Evolutionary conservation across 2,113 vertebrate species (phyloP).

Genomic region (Oriolus oriolus): DNA sequence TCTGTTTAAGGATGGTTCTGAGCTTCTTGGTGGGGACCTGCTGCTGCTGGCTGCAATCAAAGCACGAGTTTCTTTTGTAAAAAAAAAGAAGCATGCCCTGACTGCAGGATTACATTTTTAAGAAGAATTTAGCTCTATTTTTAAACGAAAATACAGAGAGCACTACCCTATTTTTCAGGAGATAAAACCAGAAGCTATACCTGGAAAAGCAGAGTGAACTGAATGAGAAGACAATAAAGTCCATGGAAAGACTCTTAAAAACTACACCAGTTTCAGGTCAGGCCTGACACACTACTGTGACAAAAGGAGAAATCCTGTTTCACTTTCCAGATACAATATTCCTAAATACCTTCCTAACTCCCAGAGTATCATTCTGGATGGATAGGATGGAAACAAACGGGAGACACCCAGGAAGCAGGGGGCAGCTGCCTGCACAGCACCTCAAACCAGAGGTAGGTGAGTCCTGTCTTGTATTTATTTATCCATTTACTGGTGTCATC

Average conservation of each 20-base stretch:
- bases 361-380: background rate
- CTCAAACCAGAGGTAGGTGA: background rate
- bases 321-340: background rate
- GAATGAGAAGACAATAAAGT: background rate
- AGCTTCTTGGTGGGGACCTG: background rate
- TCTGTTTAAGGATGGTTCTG: background rate
- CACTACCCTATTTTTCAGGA: background rate
- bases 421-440: background rate
- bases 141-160: background rate
- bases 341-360: background rate
- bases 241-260: background rate
- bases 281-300: background rate
- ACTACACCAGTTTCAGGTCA: background rate
- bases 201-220: background rate
- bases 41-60: background rate
- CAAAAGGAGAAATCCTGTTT: background rate
- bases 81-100: background rate
- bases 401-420: background rate
- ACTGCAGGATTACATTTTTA: background rate
- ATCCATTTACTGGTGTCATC: background rate
- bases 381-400: background rate
- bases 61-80: background rate
- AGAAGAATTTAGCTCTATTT: background rate
- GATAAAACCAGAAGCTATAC: background rate
- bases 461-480: background rate